These are phyloP conservation scores for Oligia strigilis DNA, from an alignment of 2,888 invertebrate species.

Conservation along the genomic window DNA sequence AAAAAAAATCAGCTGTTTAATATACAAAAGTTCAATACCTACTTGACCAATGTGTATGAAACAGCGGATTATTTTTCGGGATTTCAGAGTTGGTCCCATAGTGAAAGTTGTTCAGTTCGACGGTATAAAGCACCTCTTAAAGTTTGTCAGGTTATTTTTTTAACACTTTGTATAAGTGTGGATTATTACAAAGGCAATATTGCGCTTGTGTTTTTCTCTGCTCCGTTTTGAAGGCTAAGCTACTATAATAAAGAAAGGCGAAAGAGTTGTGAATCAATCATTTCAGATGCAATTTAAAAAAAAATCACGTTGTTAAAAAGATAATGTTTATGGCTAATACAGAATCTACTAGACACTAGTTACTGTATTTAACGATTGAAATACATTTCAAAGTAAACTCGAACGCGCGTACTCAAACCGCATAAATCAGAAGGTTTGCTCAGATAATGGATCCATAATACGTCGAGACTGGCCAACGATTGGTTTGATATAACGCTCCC, in stretches of 20 bases:
- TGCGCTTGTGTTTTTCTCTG: neutral
- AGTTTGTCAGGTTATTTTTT: no score
- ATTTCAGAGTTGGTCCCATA: no score
- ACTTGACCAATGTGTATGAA: no score
- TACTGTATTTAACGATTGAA: neutral
- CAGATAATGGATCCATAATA: conserved; percentile 60
- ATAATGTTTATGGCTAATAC: neutral
- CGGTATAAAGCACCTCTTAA: no score
- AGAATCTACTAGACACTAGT: neutral
- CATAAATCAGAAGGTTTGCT: conserved; percentile 41
- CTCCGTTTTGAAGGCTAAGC: neutral
- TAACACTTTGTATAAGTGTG: neutral
- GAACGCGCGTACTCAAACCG: conserved; percentile 9
- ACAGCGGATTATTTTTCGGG: no score
- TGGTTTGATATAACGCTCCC: conserved; percentile 43
- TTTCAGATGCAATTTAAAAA: neutral
- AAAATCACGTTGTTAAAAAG: no score
- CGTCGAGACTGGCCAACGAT: conserved; percentile 35
- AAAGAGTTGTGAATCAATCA: neutral
- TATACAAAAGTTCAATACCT: no score
- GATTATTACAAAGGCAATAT: neutral
- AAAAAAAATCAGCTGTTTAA: no score
- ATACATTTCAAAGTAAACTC: conserved; percentile 1
- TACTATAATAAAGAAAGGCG: neutral
- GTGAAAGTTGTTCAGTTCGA: no score